Percentiles rank a stretch among this genome's conserved stretches.
Conservation (phyloP, 2,113 vertebrate genomes). For the Recurvirostra avosetta region DNA sequence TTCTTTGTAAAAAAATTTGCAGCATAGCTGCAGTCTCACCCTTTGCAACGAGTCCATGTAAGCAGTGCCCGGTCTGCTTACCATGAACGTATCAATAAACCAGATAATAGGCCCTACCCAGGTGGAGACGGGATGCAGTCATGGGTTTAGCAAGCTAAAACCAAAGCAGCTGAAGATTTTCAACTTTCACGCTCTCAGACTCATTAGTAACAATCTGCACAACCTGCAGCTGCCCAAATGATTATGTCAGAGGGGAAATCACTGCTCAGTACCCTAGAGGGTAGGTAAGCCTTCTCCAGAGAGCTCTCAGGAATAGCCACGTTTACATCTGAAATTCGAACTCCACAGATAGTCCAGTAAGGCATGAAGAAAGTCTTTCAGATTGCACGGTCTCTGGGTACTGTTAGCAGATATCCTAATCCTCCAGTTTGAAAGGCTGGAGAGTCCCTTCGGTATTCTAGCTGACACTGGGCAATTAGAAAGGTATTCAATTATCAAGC, state of each 20-base stretch:
- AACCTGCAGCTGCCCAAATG: not conserved
- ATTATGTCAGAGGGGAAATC: not conserved
- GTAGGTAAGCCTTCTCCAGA: not conserved
- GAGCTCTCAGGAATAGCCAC: not conserved
- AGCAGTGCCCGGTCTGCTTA: not conserved
- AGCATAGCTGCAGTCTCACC: accelerated
- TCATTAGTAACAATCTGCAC: not conserved
- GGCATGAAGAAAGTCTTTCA: not conserved
- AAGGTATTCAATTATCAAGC: not conserved
- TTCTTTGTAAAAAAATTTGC: not conserved
- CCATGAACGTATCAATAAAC: accelerated
- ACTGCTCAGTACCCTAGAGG: not conserved
- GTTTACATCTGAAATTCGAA: not conserved
- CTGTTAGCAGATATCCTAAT: not conserved
- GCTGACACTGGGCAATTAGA: not conserved
- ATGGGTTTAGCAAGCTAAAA: not conserved
- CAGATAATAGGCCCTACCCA: not conserved
- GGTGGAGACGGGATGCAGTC: not conserved
- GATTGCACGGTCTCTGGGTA: not conserved
- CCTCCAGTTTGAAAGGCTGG: not conserved
- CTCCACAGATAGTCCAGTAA: not conserved
- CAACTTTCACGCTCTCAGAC: not conserved
- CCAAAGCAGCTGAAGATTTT: not conserved
- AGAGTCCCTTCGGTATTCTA: not conserved
- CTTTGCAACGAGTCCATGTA: not conserved